phyloP scores from a whole-genome alignment of 2,888 invertebrate species.

The Pomacea canaliculata region DNA sequence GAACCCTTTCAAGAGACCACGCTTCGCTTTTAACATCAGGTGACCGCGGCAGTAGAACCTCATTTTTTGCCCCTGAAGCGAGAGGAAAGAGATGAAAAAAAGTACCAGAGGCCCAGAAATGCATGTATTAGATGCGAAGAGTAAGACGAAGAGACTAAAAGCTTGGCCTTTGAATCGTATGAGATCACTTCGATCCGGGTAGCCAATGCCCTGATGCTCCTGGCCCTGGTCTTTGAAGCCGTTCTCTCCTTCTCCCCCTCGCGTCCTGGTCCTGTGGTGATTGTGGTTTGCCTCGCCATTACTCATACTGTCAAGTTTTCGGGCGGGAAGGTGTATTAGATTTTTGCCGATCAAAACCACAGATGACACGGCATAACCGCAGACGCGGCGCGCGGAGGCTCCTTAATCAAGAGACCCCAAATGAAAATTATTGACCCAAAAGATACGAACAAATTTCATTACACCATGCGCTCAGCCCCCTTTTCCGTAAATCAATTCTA shows the following conservation, averaged over 20 bases:
- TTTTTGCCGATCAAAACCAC: constrained; percentile 23
- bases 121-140: constrained; percentile 7
- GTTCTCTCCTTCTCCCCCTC: background rate
- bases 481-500: constrained; percentile 33
- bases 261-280: background rate
- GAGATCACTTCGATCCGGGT: background rate
- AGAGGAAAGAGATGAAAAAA: background rate
- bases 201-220: background rate
- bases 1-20: background rate
- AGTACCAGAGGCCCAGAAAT: background rate
- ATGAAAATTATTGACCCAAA: constrained; percentile 32
- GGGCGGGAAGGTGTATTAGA: constrained; percentile 19
- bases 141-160: background rate
- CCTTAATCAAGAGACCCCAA: constrained; percentile 16
- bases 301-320: constrained; percentile 5
- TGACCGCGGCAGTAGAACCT: constrained; percentile 5
- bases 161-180: background rate
- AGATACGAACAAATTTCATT: constrained; percentile 34
- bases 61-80: background rate
- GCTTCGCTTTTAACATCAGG: background rate
- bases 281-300: constrained; percentile 9
- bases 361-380: constrained; percentile 19
- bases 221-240: background rate
- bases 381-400: constrained; percentile 1
- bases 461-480: constrained; percentile 22